Conservation (phyloP, 2,888 invertebrate species). For the Cephus rjabovi region DNA sequence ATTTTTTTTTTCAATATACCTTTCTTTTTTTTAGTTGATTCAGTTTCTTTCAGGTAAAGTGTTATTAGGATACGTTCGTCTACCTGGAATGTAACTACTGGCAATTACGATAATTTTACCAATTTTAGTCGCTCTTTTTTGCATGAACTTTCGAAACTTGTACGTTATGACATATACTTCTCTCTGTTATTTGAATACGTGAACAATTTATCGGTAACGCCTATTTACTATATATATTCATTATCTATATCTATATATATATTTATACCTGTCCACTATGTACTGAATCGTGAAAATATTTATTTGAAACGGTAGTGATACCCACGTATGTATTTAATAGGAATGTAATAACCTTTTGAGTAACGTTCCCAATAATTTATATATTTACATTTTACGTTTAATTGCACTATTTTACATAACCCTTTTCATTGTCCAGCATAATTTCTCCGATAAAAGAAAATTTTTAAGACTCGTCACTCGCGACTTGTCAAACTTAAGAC, state of each 20-base stretch:
- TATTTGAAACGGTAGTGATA: not conserved
- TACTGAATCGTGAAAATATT: not conserved
- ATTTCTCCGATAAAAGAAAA: not conserved
- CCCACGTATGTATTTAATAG: slow-evolving; percentile 36
- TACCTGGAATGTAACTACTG: not conserved
- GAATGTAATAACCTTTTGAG: slow-evolving; percentile 11
- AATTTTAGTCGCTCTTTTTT: not conserved
- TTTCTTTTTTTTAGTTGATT: not conserved
- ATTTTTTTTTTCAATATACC: not conserved
- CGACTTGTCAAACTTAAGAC: not conserved
- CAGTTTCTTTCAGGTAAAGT: not conserved
- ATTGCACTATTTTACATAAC: not conserved
- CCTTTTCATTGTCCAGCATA: not conserved
- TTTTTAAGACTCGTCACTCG: not conserved
- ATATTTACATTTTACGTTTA: not conserved
- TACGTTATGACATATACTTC: not conserved
- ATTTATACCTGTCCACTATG: slow-evolving; percentile 13
- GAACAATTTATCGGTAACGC: slow-evolving; percentile 27
- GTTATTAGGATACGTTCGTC: not conserved
- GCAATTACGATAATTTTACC: not conserved
- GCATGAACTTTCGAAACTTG: not conserved
- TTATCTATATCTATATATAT: slow-evolving; percentile 26
- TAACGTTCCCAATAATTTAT: not conserved
- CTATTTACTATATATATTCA: slow-evolving; percentile 23
- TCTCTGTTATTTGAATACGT: slow-evolving; percentile 4